phyloP scores from a whole-genome alignment of 2,113 vertebrate species.

The Elaphurus davidianus region DNA sequence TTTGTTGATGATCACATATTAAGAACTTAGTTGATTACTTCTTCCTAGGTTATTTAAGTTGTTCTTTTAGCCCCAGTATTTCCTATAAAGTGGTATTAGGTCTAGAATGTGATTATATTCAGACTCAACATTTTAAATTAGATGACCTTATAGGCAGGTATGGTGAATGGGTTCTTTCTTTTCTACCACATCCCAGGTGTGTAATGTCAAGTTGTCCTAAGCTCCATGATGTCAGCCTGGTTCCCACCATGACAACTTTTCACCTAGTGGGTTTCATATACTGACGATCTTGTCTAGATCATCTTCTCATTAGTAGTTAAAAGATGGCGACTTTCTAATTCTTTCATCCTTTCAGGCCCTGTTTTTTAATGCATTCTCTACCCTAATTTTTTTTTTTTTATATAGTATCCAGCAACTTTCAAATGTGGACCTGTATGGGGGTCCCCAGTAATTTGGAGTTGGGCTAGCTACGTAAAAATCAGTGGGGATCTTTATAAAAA shows the following conservation, averaged over 20 bases:
- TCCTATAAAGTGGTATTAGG: neutral
- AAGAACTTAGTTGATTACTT: neutral
- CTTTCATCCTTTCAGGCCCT: neutral
- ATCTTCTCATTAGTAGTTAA: neutral
- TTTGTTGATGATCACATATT: neutral
- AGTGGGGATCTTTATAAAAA: neutral
- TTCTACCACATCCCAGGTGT: neutral
- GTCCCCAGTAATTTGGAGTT: neutral
- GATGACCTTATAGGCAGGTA: neutral
- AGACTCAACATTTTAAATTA: neutral
- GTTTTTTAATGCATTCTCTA: neutral
- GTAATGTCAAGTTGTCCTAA: neutral
- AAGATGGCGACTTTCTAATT: neutral
- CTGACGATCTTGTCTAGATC: neutral
- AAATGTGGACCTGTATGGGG: neutral
- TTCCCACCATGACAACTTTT: neutral
- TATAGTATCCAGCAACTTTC: neutral
- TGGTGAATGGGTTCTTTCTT: neutral
- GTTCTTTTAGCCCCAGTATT: neutral
- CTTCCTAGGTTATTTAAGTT: neutral
- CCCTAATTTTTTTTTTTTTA: neutral
- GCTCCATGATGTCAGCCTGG: too few relatives aligned
- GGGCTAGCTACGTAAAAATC: neutral
- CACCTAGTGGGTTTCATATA: neutral
- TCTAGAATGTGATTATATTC: neutral